Evolutionary conservation across 2,888 invertebrate genomes (phyloP).

Genomic region (Chesias legatella): DNA sequence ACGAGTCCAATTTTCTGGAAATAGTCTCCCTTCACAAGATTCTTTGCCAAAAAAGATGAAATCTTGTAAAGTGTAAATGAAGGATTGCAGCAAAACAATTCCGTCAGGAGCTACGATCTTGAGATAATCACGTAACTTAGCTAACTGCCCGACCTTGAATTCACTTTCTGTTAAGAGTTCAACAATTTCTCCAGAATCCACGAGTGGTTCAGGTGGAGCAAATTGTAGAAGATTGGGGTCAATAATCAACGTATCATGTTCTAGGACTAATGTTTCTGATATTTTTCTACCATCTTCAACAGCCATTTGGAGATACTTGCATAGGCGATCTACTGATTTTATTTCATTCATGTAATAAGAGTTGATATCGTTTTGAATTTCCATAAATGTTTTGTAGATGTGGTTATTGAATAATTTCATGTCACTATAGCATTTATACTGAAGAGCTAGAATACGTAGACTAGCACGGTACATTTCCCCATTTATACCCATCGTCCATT

Average conservation of each 20-base stretch:
- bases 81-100: conserved; percentile 63
- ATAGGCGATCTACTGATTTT: conserved; percentile 71
- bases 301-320: conserved; percentile 73
- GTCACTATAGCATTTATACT: conserved; percentile 60
- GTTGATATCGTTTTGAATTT: conserved; percentile 66
- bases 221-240: conserved; percentile 68
- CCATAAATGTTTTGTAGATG: conserved; percentile 62
- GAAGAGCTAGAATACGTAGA: conserved; percentile 59
- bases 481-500: conserved; percentile 79
- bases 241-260: conserved; percentile 71
- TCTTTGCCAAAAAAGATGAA: conserved; percentile 71
- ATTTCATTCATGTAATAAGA: conserved; percentile 67
- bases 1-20: conserved; percentile 61
- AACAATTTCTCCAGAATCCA: conserved; percentile 30
- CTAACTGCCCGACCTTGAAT: conserved; percentile 61
- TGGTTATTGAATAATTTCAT: conserved; percentile 67
- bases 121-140: conserved; percentile 55
- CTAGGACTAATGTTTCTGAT: conserved; percentile 67
- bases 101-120: conserved; percentile 68
- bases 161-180: conserved; percentile 47
- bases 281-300: conserved; percentile 71
- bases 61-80: conserved; percentile 77
- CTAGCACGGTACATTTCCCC: conserved; percentile 78
- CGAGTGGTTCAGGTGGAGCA: conserved; percentile 33
- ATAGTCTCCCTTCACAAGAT: conserved; percentile 53